phyloP scores from a whole-genome alignment of 2,797 vertebrate species.

The Diplodus puntazzo region DNA sequence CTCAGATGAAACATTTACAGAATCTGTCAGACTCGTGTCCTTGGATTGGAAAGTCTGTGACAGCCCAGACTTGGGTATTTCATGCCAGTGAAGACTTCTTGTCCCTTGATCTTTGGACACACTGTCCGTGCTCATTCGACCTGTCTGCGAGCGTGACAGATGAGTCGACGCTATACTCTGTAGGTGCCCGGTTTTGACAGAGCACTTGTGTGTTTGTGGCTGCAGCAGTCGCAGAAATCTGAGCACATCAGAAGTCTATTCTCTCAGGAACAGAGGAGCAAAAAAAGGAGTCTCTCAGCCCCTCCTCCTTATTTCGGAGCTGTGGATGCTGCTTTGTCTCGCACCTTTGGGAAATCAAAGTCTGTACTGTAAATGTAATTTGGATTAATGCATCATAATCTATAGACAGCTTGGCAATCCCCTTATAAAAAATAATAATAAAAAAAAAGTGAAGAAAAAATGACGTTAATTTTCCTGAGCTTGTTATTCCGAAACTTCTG shows the following conservation, averaged over 20 bases:
- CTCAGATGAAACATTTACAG: slow-evolving; percentile 32
- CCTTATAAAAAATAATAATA: slow-evolving; percentile 9
- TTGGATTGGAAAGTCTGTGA: slow-evolving; percentile 33
- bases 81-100: background rate
- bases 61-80: slow-evolving; percentile 25
- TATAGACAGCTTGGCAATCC: slow-evolving; percentile 49
- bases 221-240: slow-evolving; percentile 46
- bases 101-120: slow-evolving; percentile 19
- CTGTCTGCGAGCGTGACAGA: slow-evolving; percentile 17
- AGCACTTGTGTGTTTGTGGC: slow-evolving; percentile 33
- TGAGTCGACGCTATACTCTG: slow-evolving; percentile 2
- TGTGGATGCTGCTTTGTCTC: slow-evolving; percentile 24
- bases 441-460: slow-evolving; percentile 21
- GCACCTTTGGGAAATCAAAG: slow-evolving; percentile 65
- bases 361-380: slow-evolving; percentile 61
- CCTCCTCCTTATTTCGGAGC: slow-evolving; percentile 8
- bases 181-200: slow-evolving; percentile 11
- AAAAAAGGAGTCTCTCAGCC: slow-evolving; percentile 44
- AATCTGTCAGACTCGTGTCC: slow-evolving; percentile 32
- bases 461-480: slow-evolving; percentile 31
- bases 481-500: slow-evolving; percentile 58
- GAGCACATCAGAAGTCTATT: slow-evolving; percentile 21
- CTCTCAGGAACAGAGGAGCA: slow-evolving; percentile 41
- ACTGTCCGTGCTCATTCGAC: slow-evolving; percentile 1
- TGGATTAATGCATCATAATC: slow-evolving; percentile 65